Base-by-base conservation (phyloP, 2,113 vertebrate species). In the Procapra przewalskii region DNA sequence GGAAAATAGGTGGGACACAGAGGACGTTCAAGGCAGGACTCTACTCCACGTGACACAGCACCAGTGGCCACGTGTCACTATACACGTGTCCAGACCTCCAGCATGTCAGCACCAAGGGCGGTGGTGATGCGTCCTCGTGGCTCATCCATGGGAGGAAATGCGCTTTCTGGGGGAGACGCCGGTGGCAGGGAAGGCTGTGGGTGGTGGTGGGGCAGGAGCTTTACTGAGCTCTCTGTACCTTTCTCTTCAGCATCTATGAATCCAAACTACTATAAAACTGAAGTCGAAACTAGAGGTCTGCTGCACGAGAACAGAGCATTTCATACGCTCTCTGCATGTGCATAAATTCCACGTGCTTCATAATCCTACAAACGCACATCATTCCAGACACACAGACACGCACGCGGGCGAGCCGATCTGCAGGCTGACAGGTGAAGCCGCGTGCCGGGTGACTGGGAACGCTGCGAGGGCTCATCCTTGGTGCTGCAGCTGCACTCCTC, bases 21-120 rank as follows among this genome's bases (percentile, higher is more conserved):
- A 17, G 40, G 21, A 9, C 8, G 3, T 2, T 15, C 4, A 7
- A 11, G 21, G 62, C 21, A 3, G 15, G 36, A 31, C 25, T 15
- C 23, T 1, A 3, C 33, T 31, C 90, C 5, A 23, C 3, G 3
- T 1, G 55, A 29, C 0, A 1, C 4, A 0, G 0, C 14, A 2
- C 15, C 7, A 23, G 40, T 12, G 2, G n/a, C 7, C 9, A 2
- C 29, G 0, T 6, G 27, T 25, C n/a, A 3, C n/a, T 2, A 4
- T 2, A 27, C 6, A 8, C 6, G 6, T 19, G 71, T n/a, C 29
- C 29, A 3, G 2, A 9, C 19, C 10, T 29, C 1, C 2, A n/a
- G 27, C 3, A 10, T 0, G 71, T 0, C 85, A 7, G 2, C 54
- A 0, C 25, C 16, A 3, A 8, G 71, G 8, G 10, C 0, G 27